Base-by-base conservation (phyloP, 2,797 vertebrate species). In the Loris lydekkerianus region DNA sequence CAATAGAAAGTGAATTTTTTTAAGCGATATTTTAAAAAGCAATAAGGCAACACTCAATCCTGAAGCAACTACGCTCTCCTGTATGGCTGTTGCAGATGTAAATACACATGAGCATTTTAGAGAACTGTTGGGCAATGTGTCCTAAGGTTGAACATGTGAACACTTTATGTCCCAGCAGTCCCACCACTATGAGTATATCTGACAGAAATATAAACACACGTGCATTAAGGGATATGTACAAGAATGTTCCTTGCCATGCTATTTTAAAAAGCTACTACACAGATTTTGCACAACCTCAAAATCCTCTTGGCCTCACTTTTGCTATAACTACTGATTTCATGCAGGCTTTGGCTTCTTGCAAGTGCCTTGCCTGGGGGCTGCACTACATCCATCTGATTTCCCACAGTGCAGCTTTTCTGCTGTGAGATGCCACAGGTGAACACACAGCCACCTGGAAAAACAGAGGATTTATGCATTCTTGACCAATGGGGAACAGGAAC, bases 11-110 rank as follows among this genome's bases (percentile, higher is more conserved):
- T n/a, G 29, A 69, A 11, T 10, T 31, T 53, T 61, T 60, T 17
- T 1, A 67, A 78, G 31, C 49, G 21, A 63, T 18, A 78, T 86
- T 84, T 78, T 17, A 40, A 75, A 89, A 94, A 83, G 65, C 49
- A 9, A 58, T 49, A 29, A 2, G 56, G 46, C 23, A 83, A 75
- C 11, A 37, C 60, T 61, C 85, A 90, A 93, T 58, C 27, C 67
- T 89, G 63, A 92, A 87, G 88, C 78, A 84, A 82, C 14, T n/a
- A 34, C 18, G 84, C 46, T 72, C 29, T 93, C 60, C 61, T 65
- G 23, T 27, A 27, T 89, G 40, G 37, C 53, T 94, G 85, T 27
- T 81, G 46, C 34, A 15, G 78, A 65, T 61, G 18, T 61, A 89
- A 85, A 91, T 86, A 94, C 86, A 82, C 61, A 31, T 3, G 25